Base-by-base conservation (phyloP, 2,113 vertebrate species). In the Petrocephalus microphthalmus region DNA sequence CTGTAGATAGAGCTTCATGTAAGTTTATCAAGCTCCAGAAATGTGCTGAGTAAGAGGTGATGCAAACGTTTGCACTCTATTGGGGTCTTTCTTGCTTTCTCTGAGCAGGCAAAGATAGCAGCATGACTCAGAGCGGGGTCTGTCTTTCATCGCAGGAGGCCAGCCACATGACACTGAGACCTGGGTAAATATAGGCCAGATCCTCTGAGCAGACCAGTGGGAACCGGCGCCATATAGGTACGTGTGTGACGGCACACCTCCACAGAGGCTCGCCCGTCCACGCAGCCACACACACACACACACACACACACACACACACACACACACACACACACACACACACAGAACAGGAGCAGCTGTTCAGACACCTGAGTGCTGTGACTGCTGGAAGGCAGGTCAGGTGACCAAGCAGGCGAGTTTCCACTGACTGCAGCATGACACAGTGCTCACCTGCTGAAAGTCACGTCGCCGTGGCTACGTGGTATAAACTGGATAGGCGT, bases 111-210 rank as follows among this genome's bases (percentile, higher is more conserved):
- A 83, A 37, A 88, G 74, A 88, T 88, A 88, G 33, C 54, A 25
- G 53, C 25, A 3, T 88, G 87, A 88, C 37, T 88, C 87, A 83
- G 3, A 52, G 45, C 10, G 20, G 51, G 13, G 47, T 25, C 89
- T 89, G 51, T 37, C 49, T 88, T 87, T 53, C 29, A 22, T 64
- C 87, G 87, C 1, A 6, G 60, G 51, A 54, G 17, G 17, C 54
- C 78, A n/a, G 13, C 3, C 52, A 56, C 51, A 91, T 93, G 91
- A 89, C 88, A 90, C 45, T 84, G 90, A 92, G 93, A 92, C 45
- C 42, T 84, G 92, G 91, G 90, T 94, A 94, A 94, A 94, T 94
- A 94, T 93, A 95, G 93, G 92, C 90, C 83, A 87, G 90, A 90
- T 88, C 88, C 88, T 87, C 91, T 89, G 90, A 51, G 60, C 49